phyloP scores from a whole-genome alignment of 2,888 invertebrate species.

The Conomelus anceps region DNA sequence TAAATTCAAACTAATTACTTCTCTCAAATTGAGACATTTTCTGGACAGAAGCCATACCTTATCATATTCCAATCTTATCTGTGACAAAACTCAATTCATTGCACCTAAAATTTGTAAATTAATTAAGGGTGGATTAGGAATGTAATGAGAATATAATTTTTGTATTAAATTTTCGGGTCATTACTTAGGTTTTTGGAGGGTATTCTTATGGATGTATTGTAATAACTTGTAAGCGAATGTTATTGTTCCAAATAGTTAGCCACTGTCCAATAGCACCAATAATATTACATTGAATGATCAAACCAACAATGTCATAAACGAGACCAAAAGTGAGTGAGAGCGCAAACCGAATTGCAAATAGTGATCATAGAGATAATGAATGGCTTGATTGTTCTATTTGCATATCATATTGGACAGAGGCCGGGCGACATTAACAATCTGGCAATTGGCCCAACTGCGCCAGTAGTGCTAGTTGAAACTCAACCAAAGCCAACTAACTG shows the following conservation, averaged over 20 bases:
- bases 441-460: not conserved
- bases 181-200: too few relatives aligned
- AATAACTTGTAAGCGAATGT: not conserved
- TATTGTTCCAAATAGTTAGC: not conserved
- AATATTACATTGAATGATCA: not conserved
- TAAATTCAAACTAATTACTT: too few relatives aligned
- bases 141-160: too few relatives aligned
- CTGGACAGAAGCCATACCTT: too few relatives aligned
- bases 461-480: not conserved
- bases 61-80: too few relatives aligned
- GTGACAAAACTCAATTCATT: too few relatives aligned
- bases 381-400: not conserved
- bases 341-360: not conserved
- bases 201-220: too few relatives aligned
- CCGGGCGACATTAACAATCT: not conserved
- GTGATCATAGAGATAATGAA: not conserved
- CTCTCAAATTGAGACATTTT: too few relatives aligned
- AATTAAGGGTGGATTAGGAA: too few relatives aligned
- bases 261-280: not conserved
- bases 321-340: not conserved
- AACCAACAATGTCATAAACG: not conserved
- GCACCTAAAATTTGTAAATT: too few relatives aligned
- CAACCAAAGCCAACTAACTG: not conserved
- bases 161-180: too few relatives aligned
- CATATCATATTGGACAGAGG: not conserved